Conservation (phyloP, 2,888 invertebrate genomes). For the Phortica magna region DNA sequence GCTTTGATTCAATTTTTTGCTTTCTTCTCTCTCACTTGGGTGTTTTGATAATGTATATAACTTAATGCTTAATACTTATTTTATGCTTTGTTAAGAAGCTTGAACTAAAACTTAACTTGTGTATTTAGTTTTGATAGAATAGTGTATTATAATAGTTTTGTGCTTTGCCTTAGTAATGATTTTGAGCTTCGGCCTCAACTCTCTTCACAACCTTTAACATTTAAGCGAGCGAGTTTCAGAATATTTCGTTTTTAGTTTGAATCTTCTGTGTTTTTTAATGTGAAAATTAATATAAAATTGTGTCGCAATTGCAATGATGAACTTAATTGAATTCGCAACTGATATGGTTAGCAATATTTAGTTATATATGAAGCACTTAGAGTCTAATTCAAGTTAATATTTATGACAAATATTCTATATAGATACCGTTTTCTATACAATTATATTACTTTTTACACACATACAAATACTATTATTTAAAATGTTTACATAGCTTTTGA, state of each 20-base stretch:
- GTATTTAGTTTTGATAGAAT: background rate
- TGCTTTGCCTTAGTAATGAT: slow-evolving; percentile 2
- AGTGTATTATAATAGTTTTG: slow-evolving; percentile 20
- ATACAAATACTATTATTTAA: background rate
- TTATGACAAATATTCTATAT: background rate
- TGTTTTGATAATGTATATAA: background rate
- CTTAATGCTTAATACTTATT: background rate
- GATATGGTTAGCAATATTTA: slow-evolving; percentile 42
- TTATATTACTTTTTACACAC: background rate
- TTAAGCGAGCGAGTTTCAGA: slow-evolving; percentile 76
- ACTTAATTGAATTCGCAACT: slow-evolving; percentile 46
- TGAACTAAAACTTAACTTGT: slow-evolving; percentile 5
- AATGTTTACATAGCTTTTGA: background rate
- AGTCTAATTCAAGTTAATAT: background rate
- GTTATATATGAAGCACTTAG: background rate
- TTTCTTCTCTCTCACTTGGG: too few species aligned
- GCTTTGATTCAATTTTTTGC: too few species aligned
- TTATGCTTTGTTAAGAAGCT: background rate
- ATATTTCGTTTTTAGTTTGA: slow-evolving; percentile 21
- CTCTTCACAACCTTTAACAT: slow-evolving; percentile 75
- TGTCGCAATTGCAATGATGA: slow-evolving; percentile 19
- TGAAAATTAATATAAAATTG: slow-evolving; percentile 10
- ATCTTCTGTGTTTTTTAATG: slow-evolving; percentile 24
- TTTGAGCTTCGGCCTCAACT: slow-evolving; percentile 15
- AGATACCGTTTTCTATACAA: background rate